Percentiles rank a stretch among this genome's conserved stretches.
Evolutionary conservation across 2,113 vertebrate genomes (phyloP).

Genomic region (Paralichthys olivaceus): DNA sequence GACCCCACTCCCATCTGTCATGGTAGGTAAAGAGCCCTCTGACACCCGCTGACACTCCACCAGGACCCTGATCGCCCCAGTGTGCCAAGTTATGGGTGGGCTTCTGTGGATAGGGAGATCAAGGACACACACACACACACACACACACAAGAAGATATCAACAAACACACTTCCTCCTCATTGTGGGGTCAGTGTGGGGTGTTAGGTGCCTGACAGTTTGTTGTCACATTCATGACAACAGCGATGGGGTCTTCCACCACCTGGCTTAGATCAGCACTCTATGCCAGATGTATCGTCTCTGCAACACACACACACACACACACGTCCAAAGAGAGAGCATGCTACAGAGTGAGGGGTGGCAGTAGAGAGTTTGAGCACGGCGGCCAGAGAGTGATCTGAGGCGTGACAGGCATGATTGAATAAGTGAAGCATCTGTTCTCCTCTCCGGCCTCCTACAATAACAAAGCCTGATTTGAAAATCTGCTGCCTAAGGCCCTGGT

Average conservation of each 20-base stretch:
- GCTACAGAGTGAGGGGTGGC: conserved; percentile 23
- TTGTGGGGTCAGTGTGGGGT: conserved; percentile 50
- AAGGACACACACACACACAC: conserved; percentile 27
- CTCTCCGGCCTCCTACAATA: conserved; percentile 64
- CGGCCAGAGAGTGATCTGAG: background rate
- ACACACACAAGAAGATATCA: conserved; percentile 9
- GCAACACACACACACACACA: conserved; percentile 30
- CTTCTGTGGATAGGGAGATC: conserved; percentile 50
- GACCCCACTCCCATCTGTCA: conserved; percentile 83
- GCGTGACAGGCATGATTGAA: conserved; percentile 70
- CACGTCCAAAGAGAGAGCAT: background rate
- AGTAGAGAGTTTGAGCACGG: conserved; percentile 9
- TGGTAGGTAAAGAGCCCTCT: conserved; percentile 75
- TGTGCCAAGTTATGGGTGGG: conserved; percentile 56
- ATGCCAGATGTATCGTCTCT: conserved; percentile 54
- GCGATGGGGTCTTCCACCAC: conserved; percentile 62
- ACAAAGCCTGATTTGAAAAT: conserved; percentile 72
- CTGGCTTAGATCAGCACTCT: conserved; percentile 67
- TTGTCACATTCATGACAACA: conserved; percentile 70
- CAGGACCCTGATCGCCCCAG: conserved; percentile 51
- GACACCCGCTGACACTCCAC: conserved; percentile 74
- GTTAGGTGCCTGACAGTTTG: conserved; percentile 70
- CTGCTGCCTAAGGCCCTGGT: conserved; percentile 34
- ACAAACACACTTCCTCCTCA: conserved; percentile 51
- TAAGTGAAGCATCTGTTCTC: conserved; percentile 72